Evolutionary conservation across 2,113 vertebrate genomes (phyloP), one percentile per base, ranked within the genome.

Genomic region (Nansenia antarctica): DNA sequence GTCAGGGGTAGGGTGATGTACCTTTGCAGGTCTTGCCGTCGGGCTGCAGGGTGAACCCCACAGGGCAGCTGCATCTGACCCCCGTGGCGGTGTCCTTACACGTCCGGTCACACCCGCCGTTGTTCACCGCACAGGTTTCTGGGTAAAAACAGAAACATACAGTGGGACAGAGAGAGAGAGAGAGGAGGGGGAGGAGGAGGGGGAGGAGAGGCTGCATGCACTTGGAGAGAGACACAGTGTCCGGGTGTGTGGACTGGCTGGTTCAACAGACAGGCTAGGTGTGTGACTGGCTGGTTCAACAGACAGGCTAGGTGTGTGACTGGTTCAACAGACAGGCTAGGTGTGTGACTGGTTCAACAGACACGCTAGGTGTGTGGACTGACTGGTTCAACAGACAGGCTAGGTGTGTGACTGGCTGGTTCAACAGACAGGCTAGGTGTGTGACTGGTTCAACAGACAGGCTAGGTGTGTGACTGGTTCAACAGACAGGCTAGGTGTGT

Each of bases 21-120:
- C 97, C 97, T 99, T 99, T 99, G 87, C 97, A 99, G 1, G 97
- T 98, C 90, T 99, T 99, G 73, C 97, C 96, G 14, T 99, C 97
- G 0, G 96, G 94, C 86, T 98, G 97, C 72, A 99, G 92, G 4
- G 95, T 98, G 86, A 99, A 99, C 77, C 97, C 97, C 31, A 98
- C 96, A 0, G 97, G 97, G 87, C 97, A 99, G 89, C 97, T 99
- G 87, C 97, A 99, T 15, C 96, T 94, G 11, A 99, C 97, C 31
- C 97, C 97, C 0, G 97, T 99, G 61, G 97, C 96, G 0, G 97
- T 99, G 85, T 99, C 97, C 84, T 98, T 99, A 83, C 97, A 99
- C 0, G 97, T 99, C 80, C 96, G 91, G 87, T 99, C 97, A 3
- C 97, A 99, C 78, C 97, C 97, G 62, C 97, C 96, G 0, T 99